Evolutionary conservation across 1,140 invertebrate genomes (phyloP).

Genomic region (Chironomus striatipennis): DNA sequence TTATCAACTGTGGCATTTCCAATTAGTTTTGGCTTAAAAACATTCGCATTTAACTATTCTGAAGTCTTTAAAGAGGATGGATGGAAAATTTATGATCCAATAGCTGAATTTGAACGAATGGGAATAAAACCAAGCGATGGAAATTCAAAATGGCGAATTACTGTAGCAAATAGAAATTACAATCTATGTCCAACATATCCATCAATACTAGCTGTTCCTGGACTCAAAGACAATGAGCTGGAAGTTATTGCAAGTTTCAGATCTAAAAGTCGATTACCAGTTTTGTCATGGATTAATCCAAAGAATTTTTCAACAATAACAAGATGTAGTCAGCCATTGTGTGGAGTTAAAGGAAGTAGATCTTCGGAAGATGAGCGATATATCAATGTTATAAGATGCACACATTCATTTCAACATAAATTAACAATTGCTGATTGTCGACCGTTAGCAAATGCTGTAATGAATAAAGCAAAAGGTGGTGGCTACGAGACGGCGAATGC

Average conservation of each 20-base stretch:
- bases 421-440: conserved; percentile 97
- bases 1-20: conserved; percentile 92
- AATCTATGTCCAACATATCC: conserved; percentile 96
- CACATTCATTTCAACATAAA: conserved; percentile 95
- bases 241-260: conserved; percentile 69
- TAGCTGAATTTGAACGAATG: conserved; percentile 87
- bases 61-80: conserved; percentile 84
- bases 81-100: conserved; percentile 92
- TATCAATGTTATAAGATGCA: conserved; percentile 93
- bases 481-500: conserved; percentile 94
- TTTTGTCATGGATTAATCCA: conserved; percentile 95
- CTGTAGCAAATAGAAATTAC: conserved; percentile 89
- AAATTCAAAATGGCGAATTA: conserved; percentile 95
- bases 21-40: conserved; percentile 74
- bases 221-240: conserved; percentile 81
- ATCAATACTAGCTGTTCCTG: conserved; percentile 82
- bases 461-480: conserved; percentile 97
- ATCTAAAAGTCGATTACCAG: conserved; percentile 80
- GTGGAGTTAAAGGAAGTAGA: conserved; percentile 76
- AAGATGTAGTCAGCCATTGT: conserved; percentile 86
- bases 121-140: conserved; percentile 63
- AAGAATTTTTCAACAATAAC: conserved; percentile 93
- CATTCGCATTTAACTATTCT: conserved; percentile 86
- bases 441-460: conserved; percentile 93
- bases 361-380: conserved; percentile 92